These are phyloP conservation scores for Holocentrus rufus DNA, from an alignment of 2,797 vertebrate genomes.

Conservation along the genomic window DNA sequence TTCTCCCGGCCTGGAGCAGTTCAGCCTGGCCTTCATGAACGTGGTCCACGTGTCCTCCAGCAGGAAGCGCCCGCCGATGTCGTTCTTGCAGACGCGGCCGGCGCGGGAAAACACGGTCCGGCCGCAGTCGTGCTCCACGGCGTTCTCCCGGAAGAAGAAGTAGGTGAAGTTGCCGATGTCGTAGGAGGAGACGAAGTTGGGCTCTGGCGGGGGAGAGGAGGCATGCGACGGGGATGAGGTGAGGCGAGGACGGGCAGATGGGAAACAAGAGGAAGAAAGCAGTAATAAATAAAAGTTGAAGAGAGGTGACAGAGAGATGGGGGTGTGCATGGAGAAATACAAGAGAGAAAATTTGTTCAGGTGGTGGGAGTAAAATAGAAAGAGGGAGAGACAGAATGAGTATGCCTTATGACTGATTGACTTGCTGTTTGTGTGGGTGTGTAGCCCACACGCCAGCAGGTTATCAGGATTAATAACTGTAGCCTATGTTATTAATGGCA, in stretches of 20 bases:
- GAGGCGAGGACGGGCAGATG: conserved; percentile 8
- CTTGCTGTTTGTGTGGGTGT: conserved; percentile 40
- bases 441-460: conserved; percentile 71
- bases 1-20: conserved; percentile 95
- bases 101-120: conserved; percentile 94
- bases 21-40: conserved; percentile 96
- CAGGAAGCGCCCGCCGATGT: conserved; percentile 95
- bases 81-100: conserved; percentile 95
- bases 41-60: conserved; percentile 99
- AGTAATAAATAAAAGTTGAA: conserved; percentile 13
- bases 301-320: conserved; percentile 36
- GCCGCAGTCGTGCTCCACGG: conserved; percentile 95
- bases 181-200: conserved; percentile 97
- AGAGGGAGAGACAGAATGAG: conserved; percentile 16
- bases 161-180: conserved; percentile 97
- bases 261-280: conserved; percentile 12
- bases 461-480: conserved; percentile 76
- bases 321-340: conserved; percentile 38
- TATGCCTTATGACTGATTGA: conserved; percentile 71
- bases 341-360: conserved; percentile 61
- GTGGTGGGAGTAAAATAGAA: conserved; percentile 44
- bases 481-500: conserved; percentile 77
- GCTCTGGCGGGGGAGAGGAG: conserved; percentile 81
- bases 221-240: not conserved
- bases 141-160: conserved; percentile 98